Conservation (phyloP, 2,797 vertebrate genomes). For the Limnodromus scolopaceus region DNA sequence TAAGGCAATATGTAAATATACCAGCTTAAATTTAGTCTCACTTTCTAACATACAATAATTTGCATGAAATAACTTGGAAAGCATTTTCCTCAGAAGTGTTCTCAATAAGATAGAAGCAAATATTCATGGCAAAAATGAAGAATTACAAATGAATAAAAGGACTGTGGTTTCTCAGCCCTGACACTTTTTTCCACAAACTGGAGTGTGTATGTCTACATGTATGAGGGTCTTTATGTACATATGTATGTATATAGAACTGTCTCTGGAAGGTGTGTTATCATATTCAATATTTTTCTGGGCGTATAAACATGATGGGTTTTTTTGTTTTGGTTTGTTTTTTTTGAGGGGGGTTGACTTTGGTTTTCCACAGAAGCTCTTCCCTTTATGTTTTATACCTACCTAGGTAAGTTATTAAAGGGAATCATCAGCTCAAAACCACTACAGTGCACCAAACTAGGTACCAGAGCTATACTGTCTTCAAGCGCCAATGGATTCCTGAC, state of each 20-base stretch:
- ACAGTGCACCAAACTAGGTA: background rate
- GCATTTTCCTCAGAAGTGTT: background rate
- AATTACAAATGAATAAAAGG: background rate
- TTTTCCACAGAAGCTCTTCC: background rate
- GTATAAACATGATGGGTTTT: background rate
- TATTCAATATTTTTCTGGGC: background rate
- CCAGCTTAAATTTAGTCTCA: background rate
- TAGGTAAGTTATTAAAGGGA: background rate
- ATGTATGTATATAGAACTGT: background rate
- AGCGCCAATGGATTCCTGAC: background rate
- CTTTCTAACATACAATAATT: background rate
- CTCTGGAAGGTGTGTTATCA: background rate
- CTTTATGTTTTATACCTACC: background rate
- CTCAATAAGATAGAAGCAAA: background rate
- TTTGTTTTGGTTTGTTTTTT: background rate
- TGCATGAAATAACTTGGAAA: slow-evolving; percentile 3
- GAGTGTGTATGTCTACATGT: background rate
- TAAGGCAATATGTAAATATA: background rate
- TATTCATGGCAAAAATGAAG: background rate
- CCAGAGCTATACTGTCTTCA: background rate
- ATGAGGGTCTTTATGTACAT: background rate
- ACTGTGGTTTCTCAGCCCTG: background rate
- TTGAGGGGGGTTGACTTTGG: background rate
- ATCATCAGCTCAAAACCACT: background rate
- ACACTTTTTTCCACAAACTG: background rate